Evolutionary conservation across 2,113 vertebrate species (phyloP).

Genomic region (Catharus minimus): DNA sequence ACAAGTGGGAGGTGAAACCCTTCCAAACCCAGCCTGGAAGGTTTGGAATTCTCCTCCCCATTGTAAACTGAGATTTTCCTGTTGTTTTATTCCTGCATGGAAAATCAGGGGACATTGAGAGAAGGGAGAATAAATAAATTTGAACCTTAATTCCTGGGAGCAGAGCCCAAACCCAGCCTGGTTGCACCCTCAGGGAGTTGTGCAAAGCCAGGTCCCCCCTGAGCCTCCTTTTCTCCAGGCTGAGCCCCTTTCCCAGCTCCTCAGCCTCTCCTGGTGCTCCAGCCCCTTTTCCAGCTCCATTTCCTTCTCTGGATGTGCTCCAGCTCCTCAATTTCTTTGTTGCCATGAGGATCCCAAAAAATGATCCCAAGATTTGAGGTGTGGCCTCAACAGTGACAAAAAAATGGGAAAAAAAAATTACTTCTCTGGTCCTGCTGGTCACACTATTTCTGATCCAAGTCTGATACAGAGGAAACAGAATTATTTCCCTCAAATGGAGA

Average conservation of each 20-base stretch:
- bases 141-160: neutral
- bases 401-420: neutral
- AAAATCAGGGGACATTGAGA: neutral
- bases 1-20: neutral
- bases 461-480: neutral
- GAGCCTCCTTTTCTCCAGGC: neutral
- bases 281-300: neutral
- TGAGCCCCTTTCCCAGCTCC: neutral
- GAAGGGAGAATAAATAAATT: neutral
- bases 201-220: neutral
- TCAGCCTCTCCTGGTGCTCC: neutral
- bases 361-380: neutral
- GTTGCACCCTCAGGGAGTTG: neutral
- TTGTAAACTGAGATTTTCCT: accelerated
- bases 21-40: neutral
- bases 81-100: neutral
- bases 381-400: neutral
- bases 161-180: accelerated
- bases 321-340: neutral
- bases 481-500: neutral
- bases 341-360: neutral
- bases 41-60: neutral
- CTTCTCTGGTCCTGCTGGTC: neutral
- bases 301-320: neutral
- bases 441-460: neutral